Base-by-base conservation (phyloP, 2,797 vertebrate genomes). In the Sebastiscus tertius region DNA sequence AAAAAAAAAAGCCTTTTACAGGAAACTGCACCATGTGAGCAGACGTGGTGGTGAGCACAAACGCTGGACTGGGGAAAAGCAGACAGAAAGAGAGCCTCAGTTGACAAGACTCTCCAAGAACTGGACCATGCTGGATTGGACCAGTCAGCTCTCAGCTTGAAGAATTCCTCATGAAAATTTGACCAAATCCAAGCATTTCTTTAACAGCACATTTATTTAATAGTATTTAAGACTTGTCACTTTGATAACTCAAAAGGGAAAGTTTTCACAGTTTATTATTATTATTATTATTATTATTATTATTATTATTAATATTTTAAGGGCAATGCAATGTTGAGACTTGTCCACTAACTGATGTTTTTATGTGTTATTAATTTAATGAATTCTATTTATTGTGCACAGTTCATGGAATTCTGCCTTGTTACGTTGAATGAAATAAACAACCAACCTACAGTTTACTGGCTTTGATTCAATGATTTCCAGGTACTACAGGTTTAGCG, bases 371-470 rank as follows among this genome's bases (percentile, higher is more conserved):
- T 86, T 93, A 93, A 96, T 94, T 95, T 94, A 94, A 93, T 81
- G 52, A 80, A 78, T 87, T 91, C 79, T 95, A 96, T 95, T 95
- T 96, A 95, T 96, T 92, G 92, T 93, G 84, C 73, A 79, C 67
- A 87, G 87, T 90, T 93, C 58, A 85, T 86, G 56, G 66, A 84
- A 62, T 79, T 72, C 70, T 83, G 79, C 72, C 58, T 82, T 90
- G 87, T 92, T 88, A 79, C 80, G 72, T 60, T 83, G 72, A 84
- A 87, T 83, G 36, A 87, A 94, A 92, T 88, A 92, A 91, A 93
- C 49, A 72, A 69, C 65, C 61, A 65, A 79, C 13, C 49, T 49
- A 64, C 60, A 68, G 70, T 72, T 82, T 18, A 58, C 4, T 77
- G 52, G 14, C 70, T 68, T 56, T 54, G 79, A 22, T 49, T 86